These are phyloP conservation scores for Rhopalosiphum padi DNA, from an alignment of 1,140 invertebrate species.

Conservation along the genomic window DNA sequence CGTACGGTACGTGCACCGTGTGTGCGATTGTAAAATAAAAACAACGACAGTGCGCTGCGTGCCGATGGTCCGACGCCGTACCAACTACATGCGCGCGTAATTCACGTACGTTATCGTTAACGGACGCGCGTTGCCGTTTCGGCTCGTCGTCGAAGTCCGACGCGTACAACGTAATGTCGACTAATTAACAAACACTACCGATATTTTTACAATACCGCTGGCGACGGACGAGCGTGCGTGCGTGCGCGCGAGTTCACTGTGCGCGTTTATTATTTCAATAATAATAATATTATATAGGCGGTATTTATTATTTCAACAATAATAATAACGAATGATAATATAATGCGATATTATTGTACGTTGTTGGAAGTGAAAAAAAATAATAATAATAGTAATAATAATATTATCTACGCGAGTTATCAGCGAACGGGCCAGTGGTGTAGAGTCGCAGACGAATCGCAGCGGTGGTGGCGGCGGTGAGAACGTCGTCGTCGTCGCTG, in stretches of 20 bases:
- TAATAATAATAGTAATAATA: neutral
- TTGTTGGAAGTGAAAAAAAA: neutral
- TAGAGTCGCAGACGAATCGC: neutral
- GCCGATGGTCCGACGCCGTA: neutral
- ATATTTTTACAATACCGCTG: neutral
- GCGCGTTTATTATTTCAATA: neutral
- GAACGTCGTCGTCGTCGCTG: neutral
- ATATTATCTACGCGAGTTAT: conserved; percentile 16
- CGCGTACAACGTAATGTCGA: neutral
- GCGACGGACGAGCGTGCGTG: neutral
- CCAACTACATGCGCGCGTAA: neutral
- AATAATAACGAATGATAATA: neutral
- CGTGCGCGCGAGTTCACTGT: neutral
- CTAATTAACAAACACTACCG: neutral
- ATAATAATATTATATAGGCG: neutral
- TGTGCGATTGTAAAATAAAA: too few relatives aligned
- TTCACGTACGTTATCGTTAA: conserved; percentile 14
- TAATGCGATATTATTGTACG: neutral
- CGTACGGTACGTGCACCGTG: too few relatives aligned
- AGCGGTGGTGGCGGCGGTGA: too few relatives aligned
- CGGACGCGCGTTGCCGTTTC: neutral
- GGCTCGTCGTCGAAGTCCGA: neutral
- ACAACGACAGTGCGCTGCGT: too few relatives aligned
- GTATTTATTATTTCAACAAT: neutral
- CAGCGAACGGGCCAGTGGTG: neutral